Evolutionary conservation across 2,113 vertebrate species (phyloP).

Genomic region (Gallinago media): DNA sequence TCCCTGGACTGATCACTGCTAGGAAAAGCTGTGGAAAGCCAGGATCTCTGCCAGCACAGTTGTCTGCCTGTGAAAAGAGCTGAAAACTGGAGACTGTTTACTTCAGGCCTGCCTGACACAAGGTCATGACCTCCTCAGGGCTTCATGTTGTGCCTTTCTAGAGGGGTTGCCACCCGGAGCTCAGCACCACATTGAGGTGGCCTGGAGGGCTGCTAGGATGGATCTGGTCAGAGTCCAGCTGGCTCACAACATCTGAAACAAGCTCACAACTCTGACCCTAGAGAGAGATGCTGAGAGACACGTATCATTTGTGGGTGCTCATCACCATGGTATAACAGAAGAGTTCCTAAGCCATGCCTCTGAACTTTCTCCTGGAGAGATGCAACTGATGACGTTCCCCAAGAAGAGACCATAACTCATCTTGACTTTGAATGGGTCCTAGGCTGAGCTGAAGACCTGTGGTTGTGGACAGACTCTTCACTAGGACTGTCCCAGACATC

Average conservation of each 20-base stretch:
- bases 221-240: background rate
- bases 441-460: background rate
- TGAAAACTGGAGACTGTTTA: background rate
- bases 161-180: background rate
- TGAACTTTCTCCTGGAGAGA: background rate
- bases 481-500: background rate
- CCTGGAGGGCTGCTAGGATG: background rate
- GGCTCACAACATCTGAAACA: background rate
- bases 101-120: background rate
- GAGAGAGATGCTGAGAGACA: background rate
- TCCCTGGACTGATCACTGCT: background rate
- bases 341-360: rapidly evolving
- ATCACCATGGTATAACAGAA: background rate
- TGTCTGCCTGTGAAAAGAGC: background rate
- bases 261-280: background rate
- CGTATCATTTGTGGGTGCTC: background rate
- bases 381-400: rapidly evolving
- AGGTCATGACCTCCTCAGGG: background rate
- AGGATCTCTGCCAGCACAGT: background rate
- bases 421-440: no score
- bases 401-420: background rate
- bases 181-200: background rate
- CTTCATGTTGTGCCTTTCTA: background rate
- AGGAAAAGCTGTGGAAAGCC: background rate
- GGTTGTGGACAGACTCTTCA: background rate